Conservation (phyloP, 2,888 invertebrate genomes). For the Drosophila paramelanica region DNA sequence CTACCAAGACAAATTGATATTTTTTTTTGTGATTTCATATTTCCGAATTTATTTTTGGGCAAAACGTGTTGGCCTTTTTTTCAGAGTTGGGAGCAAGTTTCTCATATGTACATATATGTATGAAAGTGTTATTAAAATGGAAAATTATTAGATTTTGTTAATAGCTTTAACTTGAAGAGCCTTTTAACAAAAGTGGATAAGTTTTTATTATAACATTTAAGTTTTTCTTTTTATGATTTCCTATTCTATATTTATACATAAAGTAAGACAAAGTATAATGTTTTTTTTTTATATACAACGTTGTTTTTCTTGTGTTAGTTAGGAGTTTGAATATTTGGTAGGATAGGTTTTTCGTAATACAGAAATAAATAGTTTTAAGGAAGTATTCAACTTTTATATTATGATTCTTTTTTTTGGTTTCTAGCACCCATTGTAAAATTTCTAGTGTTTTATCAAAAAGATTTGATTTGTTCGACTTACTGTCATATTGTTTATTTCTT, state of each 20-base stretch:
- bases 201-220: background rate
- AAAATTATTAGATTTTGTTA: background rate
- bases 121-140: background rate
- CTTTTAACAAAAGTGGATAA: background rate
- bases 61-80: background rate
- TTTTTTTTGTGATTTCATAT: conserved; percentile 18
- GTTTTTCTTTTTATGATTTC: background rate
- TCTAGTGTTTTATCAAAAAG: background rate
- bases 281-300: no score
- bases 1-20: conserved; percentile 24
- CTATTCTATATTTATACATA: no score
- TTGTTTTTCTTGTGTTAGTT: no score
- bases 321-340: no score
- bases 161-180: background rate
- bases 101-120: background rate
- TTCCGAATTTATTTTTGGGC: conserved; percentile 8
- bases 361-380: no score
- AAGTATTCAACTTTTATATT: no score
- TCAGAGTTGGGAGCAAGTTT: background rate
- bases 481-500: conserved; percentile 3
- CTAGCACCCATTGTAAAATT: no score
- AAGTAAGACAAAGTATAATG: no score
- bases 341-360: no score
- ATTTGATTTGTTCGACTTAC: background rate
- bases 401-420: background rate